Percentiles rank a stretch among this genome's conserved stretches.
phyloP scores from a whole-genome alignment of 2,797 vertebrate genomes.

The Pygocentrus nattereri region DNA sequence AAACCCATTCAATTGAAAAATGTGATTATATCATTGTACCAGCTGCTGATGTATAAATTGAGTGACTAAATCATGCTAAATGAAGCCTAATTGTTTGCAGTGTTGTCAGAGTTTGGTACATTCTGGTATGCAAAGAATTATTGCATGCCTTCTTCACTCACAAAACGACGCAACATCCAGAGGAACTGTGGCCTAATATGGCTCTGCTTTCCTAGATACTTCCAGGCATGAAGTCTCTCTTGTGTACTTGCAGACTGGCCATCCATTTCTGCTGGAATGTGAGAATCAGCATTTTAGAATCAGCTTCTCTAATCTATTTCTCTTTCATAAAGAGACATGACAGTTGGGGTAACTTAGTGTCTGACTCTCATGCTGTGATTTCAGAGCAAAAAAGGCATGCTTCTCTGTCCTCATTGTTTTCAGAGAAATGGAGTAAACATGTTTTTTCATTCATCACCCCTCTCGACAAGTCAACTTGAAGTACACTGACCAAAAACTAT shows the following conservation, averaged over 20 bases:
- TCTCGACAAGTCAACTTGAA: conserved; percentile 52
- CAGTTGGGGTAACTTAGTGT: conserved; percentile 20
- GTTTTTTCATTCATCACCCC: conserved; percentile 53
- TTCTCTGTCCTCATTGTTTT: conserved; percentile 50
- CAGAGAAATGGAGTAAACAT: conserved; percentile 58
- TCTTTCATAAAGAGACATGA: conserved; percentile 19
- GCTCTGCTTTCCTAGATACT: conserved; percentile 72
- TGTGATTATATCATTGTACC: conserved; percentile 3
- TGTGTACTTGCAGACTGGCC: conserved; percentile 68
- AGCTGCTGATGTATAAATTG: not conserved
- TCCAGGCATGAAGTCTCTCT: conserved; percentile 72
- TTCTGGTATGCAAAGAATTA: conserved; percentile 70
- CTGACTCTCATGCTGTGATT: conserved; percentile 12
- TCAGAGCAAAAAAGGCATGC: conserved; percentile 32
- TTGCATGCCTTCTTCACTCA: conserved; percentile 68
- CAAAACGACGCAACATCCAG: conserved; percentile 68
- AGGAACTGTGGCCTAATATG: conserved; percentile 76
- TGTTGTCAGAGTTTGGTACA: conserved; percentile 46
- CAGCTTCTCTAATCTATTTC: conserved; percentile 36
- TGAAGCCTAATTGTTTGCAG: conserved; percentile 49
- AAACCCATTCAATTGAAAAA: not conserved
- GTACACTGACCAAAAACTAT: conserved; percentile 57
- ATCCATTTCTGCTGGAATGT: conserved; percentile 66
- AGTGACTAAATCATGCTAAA: conserved; percentile 12
- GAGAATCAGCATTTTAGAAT: conserved; percentile 24